Percentiles rank a stretch among this genome's conserved stretches.
Conservation (phyloP, 2,113 vertebrate species). For the Saccopteryx leptura region DNA sequence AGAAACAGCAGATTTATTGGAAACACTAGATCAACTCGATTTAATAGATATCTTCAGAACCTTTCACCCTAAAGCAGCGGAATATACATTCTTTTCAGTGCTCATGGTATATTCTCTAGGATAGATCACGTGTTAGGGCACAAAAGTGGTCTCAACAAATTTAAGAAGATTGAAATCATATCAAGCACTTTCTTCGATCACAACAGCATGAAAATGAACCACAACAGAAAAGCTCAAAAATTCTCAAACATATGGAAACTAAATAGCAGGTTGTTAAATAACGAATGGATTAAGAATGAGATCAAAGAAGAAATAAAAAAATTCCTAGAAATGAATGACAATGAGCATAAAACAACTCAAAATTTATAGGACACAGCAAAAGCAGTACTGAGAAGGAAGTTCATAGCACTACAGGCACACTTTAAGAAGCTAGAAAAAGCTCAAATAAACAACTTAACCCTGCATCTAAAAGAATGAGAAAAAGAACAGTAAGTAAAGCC, state of each 20-base stretch:
- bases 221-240: neutral
- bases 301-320: neutral
- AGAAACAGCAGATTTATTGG: no score
- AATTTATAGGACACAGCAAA: neutral
- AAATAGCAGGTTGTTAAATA: neutral
- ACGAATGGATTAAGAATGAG: neutral
- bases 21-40: neutral
- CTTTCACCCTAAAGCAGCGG: neutral
- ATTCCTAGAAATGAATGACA: neutral
- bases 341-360: neutral
- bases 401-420: neutral
- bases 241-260: neutral
- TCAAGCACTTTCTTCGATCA: neutral
- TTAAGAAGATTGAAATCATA: neutral
- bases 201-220: neutral
- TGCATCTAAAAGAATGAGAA: neutral
- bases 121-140: neutral
- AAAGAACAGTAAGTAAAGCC: neutral
- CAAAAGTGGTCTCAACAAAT: neutral
- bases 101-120: neutral
- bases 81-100: neutral
- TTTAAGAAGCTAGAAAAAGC: neutral
- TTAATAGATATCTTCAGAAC: neutral
- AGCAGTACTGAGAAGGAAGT: neutral
- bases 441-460: neutral